Percentiles rank a stretch among this genome's conserved stretches.
Evolutionary conservation across 2,797 vertebrate species (phyloP).

Genomic region (Parauchenoglanis ngamensis): DNA sequence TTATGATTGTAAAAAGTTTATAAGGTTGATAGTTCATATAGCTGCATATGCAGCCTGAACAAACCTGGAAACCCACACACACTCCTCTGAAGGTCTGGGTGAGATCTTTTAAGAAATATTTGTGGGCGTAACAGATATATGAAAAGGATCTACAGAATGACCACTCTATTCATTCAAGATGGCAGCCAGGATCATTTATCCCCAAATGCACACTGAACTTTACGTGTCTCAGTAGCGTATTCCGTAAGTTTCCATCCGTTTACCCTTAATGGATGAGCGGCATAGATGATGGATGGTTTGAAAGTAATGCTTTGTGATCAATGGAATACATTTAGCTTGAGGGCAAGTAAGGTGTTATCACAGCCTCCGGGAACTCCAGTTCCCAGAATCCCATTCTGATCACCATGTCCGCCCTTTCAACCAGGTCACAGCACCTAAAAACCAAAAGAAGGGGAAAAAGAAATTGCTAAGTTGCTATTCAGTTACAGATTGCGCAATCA

Average conservation of each 20-base stretch:
- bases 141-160: constrained; percentile 13
- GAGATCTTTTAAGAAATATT: constrained; percentile 30
- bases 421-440: background rate
- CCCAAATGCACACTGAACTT: background rate
- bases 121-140: background rate
- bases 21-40: background rate
- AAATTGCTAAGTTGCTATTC: background rate
- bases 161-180: constrained; percentile 48
- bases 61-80: constrained; percentile 36
- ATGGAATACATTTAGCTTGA: background rate
- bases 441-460: background rate
- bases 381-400: background rate
- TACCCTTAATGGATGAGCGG: too few relatives aligned
- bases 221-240: background rate
- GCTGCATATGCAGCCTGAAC: constrained; percentile 26
- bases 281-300: too few relatives aligned
- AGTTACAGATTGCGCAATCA: background rate
- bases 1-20: background rate
- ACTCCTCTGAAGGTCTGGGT: constrained; percentile 35
- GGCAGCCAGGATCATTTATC: constrained; percentile 36
- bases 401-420: background rate
- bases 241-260: background rate
- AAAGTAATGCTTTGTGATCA: background rate
- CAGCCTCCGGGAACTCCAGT: background rate
- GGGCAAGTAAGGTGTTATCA: background rate